Evolutionary conservation across 2,113 vertebrate species (phyloP).

Genomic region (Sebastes schlegelii): DNA sequence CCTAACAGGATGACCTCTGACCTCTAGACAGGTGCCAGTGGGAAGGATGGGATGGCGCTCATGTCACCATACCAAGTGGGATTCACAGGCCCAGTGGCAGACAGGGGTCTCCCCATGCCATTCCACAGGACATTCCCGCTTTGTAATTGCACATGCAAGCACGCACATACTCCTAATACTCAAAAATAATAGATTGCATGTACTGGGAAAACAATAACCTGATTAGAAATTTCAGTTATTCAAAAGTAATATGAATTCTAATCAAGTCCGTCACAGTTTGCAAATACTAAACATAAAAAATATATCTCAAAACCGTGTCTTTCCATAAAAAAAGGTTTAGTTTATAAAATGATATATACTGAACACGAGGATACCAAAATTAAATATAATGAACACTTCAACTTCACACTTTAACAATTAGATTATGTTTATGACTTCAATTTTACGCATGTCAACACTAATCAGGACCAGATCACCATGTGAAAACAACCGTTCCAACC

Average conservation of each 20-base stretch:
- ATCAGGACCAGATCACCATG: constrained; percentile 5
- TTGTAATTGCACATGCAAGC: constrained; percentile 58
- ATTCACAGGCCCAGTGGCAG: constrained; percentile 59
- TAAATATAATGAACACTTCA: background rate
- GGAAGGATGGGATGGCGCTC: constrained; percentile 63
- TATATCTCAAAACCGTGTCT: background rate
- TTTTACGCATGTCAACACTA: constrained; percentile 1
- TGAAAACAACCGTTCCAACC: background rate
- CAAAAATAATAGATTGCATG: constrained; percentile 32
- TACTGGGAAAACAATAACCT: constrained; percentile 20
- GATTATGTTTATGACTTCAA: constrained; percentile 10
- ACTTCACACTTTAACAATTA: constrained; percentile 4
- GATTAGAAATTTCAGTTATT: background rate
- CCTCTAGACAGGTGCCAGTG: constrained; percentile 77
- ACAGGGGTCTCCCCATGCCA: constrained; percentile 54
- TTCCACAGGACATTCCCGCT: constrained; percentile 60
- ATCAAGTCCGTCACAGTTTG: background rate
- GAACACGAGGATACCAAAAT: background rate
- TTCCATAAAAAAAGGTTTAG: background rate
- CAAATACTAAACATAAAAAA: no score
- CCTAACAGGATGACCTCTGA: constrained; percentile 78
- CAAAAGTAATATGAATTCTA: background rate
- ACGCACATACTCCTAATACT: constrained; percentile 47
- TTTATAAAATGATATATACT: background rate
- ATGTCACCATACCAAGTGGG: constrained; percentile 72